Evolutionary conservation across 2,113 vertebrate species (phyloP).

Genomic region (Stigmatopora argus): DNA sequence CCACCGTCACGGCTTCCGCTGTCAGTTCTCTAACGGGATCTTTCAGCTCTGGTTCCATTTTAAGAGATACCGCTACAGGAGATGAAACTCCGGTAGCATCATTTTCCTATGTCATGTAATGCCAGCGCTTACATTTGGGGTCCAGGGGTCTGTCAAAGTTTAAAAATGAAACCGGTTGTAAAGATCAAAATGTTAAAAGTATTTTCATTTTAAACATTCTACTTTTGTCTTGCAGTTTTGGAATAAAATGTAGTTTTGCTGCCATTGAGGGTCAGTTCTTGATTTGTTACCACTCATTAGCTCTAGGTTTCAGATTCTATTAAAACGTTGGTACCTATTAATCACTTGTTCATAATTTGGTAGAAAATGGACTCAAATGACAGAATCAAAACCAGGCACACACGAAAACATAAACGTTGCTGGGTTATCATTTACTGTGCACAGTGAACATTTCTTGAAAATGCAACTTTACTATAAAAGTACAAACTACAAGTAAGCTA

Average conservation of each 20-base stretch:
- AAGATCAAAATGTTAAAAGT: constrained; percentile 48
- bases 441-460: too few relatives aligned
- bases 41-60: constrained; percentile 99
- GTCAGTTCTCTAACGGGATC: constrained; percentile 96
- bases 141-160: constrained; percentile 11
- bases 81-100: constrained; percentile 50
- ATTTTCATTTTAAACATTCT: constrained; percentile 16
- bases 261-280: too few relatives aligned
- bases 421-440: too few relatives aligned
- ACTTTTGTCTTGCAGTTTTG: neutral
- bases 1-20: constrained; percentile 93
- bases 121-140: neutral
- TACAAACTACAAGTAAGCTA: too few relatives aligned
- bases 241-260: neutral
- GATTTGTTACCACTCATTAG: too few relatives aligned
- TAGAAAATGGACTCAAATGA: too few relatives aligned
- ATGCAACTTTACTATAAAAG: too few relatives aligned
- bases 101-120: neutral
- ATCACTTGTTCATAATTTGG: too few relatives aligned
- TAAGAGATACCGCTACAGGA: constrained; percentile 92
- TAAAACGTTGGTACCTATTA: too few relatives aligned
- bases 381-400: too few relatives aligned
- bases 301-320: too few relatives aligned
- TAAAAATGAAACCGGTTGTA: constrained; percentile 16
- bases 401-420: too few relatives aligned